Conservation (phyloP, 2,113 vertebrate genomes). For the Edolisoma coerulescens region DNA sequence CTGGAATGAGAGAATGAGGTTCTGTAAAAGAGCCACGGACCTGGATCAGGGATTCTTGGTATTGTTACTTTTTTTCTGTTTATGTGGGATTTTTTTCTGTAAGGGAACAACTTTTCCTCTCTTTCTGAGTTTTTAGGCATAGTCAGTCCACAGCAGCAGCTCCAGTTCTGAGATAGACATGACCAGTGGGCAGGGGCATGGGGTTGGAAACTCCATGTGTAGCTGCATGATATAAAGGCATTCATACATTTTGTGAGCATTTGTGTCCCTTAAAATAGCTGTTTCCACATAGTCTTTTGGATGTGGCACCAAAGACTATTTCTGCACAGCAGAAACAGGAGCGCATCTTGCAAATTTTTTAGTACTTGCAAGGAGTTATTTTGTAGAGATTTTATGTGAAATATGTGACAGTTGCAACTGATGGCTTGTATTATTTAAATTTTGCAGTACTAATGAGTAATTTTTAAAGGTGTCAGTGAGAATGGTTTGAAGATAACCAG, state of each 20-base stretch:
- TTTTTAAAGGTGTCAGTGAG: neutral
- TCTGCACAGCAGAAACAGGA: neutral
- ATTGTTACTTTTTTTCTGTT: neutral
- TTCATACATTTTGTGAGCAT: neutral
- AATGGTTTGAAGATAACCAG: neutral
- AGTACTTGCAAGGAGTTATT: neutral
- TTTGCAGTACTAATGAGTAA: neutral
- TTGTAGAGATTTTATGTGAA: neutral
- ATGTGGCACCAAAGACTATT: neutral
- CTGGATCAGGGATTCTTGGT: neutral
- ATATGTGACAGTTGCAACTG: neutral
- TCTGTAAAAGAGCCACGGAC: neutral
- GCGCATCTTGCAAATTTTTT: neutral
- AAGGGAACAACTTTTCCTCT: neutral
- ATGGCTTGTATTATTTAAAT: neutral
- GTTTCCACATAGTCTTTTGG: neutral
- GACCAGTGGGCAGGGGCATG: neutral
- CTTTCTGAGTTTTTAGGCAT: neutral
- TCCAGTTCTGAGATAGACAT: neutral
- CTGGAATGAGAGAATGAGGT: neutral
- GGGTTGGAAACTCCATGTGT: neutral
- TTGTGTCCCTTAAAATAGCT: neutral
- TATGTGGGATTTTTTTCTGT: neutral
- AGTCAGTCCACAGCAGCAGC: neutral
- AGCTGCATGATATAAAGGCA: neutral